phyloP scores from a whole-genome alignment of 2,888 invertebrate species.

The Heterodera filipjevi region DNA sequence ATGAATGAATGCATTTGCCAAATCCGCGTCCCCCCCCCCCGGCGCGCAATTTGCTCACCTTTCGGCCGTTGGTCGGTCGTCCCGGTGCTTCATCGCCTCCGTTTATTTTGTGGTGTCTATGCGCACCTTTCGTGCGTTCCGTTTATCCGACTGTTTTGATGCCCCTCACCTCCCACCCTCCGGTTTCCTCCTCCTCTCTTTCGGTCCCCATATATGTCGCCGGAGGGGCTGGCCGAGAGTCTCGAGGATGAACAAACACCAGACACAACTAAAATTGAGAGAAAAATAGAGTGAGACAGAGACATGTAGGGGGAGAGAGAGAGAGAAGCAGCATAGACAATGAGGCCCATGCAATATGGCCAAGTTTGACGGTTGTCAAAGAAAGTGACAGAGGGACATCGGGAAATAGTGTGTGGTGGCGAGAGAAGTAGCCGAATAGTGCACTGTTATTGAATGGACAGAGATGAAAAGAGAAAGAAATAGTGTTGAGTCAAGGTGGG shows the following conservation, averaged over 20 bases:
- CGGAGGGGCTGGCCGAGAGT: background rate
- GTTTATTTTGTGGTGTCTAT: background rate
- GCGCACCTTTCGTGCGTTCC: background rate
- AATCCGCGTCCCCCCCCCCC: background rate
- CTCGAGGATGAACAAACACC: background rate
- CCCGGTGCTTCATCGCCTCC: background rate
- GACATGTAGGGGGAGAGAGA: background rate
- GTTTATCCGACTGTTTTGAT: background rate
- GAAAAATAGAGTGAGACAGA: background rate
- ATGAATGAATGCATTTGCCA: background rate
- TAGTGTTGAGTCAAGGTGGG: background rate
- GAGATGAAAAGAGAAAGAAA: background rate
- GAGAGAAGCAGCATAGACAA: background rate
- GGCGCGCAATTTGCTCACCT: slow-evolving; percentile 5
- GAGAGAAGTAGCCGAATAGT: background rate
- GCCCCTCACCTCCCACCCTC: background rate
- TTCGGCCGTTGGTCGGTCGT: background rate
- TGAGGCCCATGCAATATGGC: background rate
- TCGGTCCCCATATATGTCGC: background rate
- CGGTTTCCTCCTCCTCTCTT: background rate
- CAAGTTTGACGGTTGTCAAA: background rate
- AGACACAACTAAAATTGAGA: background rate
- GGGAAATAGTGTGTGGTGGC: background rate
- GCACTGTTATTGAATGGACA: background rate
- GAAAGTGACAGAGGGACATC: background rate